Percentiles rank a stretch among this genome's conserved stretches.
These are phyloP conservation scores for Candidula unifasciata DNA, from an alignment of 2,888 invertebrate species.

Conservation along the genomic window DNA sequence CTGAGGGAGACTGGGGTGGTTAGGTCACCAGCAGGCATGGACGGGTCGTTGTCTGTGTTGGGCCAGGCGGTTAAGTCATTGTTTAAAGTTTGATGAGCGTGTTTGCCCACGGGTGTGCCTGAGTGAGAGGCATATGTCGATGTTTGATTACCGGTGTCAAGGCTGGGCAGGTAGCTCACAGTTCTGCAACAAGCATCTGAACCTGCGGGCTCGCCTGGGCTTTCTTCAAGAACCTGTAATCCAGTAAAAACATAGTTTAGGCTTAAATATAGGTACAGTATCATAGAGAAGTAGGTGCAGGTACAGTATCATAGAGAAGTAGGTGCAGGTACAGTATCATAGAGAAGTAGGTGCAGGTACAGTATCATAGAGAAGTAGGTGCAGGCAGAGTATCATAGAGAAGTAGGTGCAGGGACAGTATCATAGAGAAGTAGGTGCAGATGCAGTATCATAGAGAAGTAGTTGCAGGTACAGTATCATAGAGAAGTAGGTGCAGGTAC, in stretches of 20 bases:
- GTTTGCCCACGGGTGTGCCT: background rate
- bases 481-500: too few relatives aligned
- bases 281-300: too few relatives aligned
- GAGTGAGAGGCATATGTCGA: background rate
- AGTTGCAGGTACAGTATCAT: too few relatives aligned
- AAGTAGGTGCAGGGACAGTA: too few relatives aligned
- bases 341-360: too few relatives aligned
- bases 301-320: too few relatives aligned
- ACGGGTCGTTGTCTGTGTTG: background rate
- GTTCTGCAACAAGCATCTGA: background rate
- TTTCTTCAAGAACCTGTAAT: constrained; percentile 21
- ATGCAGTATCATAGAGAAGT: too few relatives aligned
- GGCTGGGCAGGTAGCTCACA: background rate
- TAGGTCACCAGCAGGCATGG: background rate
- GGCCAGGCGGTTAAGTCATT: too few relatives aligned
- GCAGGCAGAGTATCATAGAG: too few relatives aligned
- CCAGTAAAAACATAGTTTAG: background rate
- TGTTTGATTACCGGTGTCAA: background rate
- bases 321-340: too few relatives aligned
- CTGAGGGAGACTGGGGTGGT: background rate
- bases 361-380: too few relatives aligned
- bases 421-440: too few relatives aligned
- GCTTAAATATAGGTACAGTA: background rate
- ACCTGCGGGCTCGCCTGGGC: background rate
- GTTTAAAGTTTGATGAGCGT: background rate